Percentiles rank a stretch among this genome's conserved stretches.
Conservation (phyloP, 2,113 vertebrate species). For the Danio rerio region GRCz12tu NC_133184.1:51050501-51051000, state of each 20-base stretch:
- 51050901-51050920: slow-evolving; percentile 22
- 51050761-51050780: slow-evolving; percentile 21
- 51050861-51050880: not conserved
- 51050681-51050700: slow-evolving; percentile 5
- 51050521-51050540: too few relatives aligned
- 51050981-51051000: not conserved
- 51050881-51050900: slow-evolving; percentile 8
- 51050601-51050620: not conserved
- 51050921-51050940: slow-evolving; percentile 1
- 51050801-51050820: not conserved
- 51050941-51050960: slow-evolving; percentile 18
- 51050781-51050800: slow-evolving; percentile 21
- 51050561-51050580: too few relatives aligned
- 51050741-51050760: slow-evolving; percentile 1
- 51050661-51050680: not conserved
- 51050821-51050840: slow-evolving; percentile 15
- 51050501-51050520: too few relatives aligned
- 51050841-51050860: slow-evolving; percentile 24
- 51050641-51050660: not conserved
- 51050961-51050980: not conserved
- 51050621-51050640: not conserved
- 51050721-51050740: not conserved
- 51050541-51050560: too few relatives aligned
- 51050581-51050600: not conserved
- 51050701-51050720: slow-evolving; percentile 10